Evolutionary conservation across 2,888 invertebrate genomes (phyloP).

Genomic region (Vesta saturnalis): DNA sequence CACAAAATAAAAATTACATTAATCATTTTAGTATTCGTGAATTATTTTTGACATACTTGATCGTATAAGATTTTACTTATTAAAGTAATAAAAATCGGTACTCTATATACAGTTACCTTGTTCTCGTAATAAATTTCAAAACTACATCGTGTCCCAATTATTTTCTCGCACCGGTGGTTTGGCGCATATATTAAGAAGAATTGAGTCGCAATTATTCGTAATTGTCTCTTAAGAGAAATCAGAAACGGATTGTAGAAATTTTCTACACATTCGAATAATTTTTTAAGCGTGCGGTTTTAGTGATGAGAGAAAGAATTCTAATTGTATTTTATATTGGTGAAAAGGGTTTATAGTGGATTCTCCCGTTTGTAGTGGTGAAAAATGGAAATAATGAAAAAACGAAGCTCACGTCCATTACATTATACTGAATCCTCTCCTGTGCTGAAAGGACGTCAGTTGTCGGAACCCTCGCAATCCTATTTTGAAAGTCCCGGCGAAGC

Average conservation of each 20-base stretch:
- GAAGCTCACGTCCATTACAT: constrained; percentile 26
- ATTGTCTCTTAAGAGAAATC: constrained; percentile 47
- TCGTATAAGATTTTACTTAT: constrained; percentile 45
- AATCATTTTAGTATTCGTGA: constrained; percentile 31
- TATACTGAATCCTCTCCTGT: constrained; percentile 35
- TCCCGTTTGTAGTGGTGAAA: constrained; percentile 19
- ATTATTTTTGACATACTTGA: constrained; percentile 45
- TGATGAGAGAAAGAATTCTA: too few relatives aligned
- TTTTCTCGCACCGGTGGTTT: constrained; percentile 62
- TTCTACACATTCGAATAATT: background rate
- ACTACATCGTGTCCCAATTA: constrained; percentile 63
- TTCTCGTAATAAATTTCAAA: constrained; percentile 60
- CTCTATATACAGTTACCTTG: constrained; percentile 35
- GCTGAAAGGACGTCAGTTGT: constrained; percentile 38
- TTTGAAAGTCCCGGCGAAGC: constrained; percentile 59
- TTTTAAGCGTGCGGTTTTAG: background rate
- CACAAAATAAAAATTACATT: constrained; percentile 23
- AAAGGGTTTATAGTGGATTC: constrained; percentile 21
- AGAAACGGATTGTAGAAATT: constrained; percentile 24
- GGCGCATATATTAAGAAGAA: constrained; percentile 60
- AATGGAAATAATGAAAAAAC: constrained; percentile 28
- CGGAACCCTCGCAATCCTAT: constrained; percentile 47
- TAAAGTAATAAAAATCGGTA: constrained; percentile 41
- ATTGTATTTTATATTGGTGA: constrained; percentile 2
- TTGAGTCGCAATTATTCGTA: constrained; percentile 58